These are phyloP conservation scores for Barbus barbus DNA, from an alignment of 2,113 vertebrate genomes.

Conservation along the genomic window DNA sequence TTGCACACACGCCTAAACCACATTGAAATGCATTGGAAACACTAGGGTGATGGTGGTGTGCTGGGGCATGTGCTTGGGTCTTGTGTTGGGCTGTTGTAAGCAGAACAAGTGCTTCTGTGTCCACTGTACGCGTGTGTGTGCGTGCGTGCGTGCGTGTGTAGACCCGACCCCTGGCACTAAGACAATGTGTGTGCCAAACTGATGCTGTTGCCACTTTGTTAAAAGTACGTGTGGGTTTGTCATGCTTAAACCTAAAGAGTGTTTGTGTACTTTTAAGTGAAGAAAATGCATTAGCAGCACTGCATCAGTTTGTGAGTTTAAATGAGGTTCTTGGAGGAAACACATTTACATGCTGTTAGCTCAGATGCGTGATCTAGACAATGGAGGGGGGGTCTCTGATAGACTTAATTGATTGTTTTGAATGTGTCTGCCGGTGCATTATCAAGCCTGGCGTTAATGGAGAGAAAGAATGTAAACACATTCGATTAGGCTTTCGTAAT, in stretches of 20 bases:
- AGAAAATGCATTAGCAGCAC: background rate
- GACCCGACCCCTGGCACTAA: conserved; percentile 14
- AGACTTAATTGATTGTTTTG: background rate
- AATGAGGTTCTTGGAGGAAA: background rate
- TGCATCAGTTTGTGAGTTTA: background rate
- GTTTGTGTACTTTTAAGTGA: too few relatives aligned
- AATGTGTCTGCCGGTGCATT: background rate
- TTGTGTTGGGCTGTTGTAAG: conserved; percentile 10
- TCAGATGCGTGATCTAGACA: background rate
- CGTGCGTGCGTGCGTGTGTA: background rate
- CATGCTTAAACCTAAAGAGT: background rate
- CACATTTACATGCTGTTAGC: background rate
- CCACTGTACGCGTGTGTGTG: background rate
- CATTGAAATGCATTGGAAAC: background rate
- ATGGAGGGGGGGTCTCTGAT: background rate
- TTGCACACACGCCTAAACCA: background rate
- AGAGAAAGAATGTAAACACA: background rate
- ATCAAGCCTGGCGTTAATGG: conserved; percentile 13
- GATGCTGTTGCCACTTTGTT: background rate
- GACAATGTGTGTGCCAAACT: background rate
- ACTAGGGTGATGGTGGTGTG: conserved; percentile 21
- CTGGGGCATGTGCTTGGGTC: conserved; percentile 18
- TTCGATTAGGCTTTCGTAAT: conserved; percentile 25
- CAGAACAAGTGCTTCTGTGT: conserved; percentile 24
- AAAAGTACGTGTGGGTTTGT: background rate